Conservation (phyloP, 37 sponge, comb jelly and placozoan genomes). For the Aplysina aerophoba region DNA sequence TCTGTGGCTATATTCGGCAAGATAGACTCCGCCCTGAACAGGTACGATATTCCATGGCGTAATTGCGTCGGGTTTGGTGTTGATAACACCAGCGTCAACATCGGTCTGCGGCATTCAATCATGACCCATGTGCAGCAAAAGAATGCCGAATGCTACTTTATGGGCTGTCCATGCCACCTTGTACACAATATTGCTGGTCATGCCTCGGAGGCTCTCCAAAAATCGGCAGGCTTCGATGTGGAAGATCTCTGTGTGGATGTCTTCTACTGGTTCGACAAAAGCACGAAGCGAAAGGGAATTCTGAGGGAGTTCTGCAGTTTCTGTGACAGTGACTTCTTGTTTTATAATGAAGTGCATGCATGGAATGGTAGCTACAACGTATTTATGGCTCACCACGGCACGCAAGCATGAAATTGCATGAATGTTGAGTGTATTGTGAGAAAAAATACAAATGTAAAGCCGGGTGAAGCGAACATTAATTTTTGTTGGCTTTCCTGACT, state of each 20-base stretch:
- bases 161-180: constrained; percentile 52
- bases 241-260: constrained; percentile 56
- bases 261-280: constrained; percentile 67
- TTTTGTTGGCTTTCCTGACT: too few relatives aligned
- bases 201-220: constrained; percentile 46
- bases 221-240: constrained; percentile 45
- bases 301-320: constrained; percentile 54
- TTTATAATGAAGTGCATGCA: too few relatives aligned
- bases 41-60: constrained; percentile 42
- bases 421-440: too few relatives aligned
- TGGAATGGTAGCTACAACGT: too few relatives aligned
- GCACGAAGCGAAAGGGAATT: constrained; percentile 43
- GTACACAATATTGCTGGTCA: constrained; percentile 43
- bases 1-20: constrained; percentile 50
- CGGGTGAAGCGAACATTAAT: too few relatives aligned
- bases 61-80: constrained; percentile 62
- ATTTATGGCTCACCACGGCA: too few relatives aligned
- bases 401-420: neutral
- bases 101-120: constrained; percentile 42
- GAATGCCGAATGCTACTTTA: constrained; percentile 44
- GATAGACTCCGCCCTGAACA: constrained; percentile 41
- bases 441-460: too few relatives aligned
- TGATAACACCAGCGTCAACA: constrained; percentile 51
- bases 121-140: constrained; percentile 37
- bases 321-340: constrained; percentile 60